Conservation (phyloP, 2,888 invertebrate species). For the Myopa testacea region DNA sequence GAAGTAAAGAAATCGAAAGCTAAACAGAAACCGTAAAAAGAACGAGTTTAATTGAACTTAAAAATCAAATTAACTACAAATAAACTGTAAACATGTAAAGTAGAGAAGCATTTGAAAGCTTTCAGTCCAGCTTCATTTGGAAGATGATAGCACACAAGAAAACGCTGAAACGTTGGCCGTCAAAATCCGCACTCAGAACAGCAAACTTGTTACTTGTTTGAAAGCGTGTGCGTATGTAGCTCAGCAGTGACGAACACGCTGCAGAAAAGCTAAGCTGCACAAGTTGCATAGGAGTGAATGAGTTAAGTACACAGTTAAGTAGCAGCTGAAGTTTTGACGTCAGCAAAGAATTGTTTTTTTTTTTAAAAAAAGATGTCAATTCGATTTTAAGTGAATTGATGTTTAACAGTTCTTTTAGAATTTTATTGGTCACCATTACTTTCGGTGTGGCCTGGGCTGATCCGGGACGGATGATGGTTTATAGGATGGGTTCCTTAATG, state of each 20-base stretch:
- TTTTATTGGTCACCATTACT: no score
- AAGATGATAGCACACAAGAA: background rate
- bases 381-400: no score
- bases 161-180: background rate
- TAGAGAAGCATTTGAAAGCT: background rate
- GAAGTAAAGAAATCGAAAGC: background rate
- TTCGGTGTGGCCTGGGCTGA: no score
- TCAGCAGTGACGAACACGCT: background rate
- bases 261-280: background rate
- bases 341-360: background rate
- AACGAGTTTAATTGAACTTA: background rate
- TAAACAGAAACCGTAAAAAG: background rate
- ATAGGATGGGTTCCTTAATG: no score
- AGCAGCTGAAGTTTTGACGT: background rate
- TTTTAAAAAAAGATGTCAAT: no score
- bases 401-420: no score
- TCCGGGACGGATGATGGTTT: no score
- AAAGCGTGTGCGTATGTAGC: background rate
- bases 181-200: background rate
- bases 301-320: background rate
- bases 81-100: background rate
- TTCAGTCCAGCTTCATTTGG: background rate
- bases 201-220: background rate
- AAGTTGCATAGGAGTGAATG: background rate
- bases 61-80: background rate